These are phyloP conservation scores for Pteria penguin DNA, from an alignment of 2,888 invertebrate species.

Conservation along the genomic window DNA sequence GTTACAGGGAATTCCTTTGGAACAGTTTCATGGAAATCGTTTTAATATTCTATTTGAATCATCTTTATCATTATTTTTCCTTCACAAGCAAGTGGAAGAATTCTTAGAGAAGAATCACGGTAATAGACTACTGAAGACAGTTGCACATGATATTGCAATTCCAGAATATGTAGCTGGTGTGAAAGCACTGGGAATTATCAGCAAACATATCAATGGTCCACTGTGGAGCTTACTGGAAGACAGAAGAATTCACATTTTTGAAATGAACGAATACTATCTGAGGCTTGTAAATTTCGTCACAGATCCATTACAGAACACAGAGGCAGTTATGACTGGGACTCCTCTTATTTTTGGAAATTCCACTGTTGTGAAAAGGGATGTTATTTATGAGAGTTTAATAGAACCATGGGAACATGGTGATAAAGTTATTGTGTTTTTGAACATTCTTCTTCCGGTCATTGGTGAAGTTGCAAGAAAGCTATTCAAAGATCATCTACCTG, in stretches of 20 bases:
- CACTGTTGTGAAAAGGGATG: slow-evolving; percentile 26
- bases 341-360: background rate
- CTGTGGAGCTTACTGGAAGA: slow-evolving; percentile 43
- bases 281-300: slow-evolving; percentile 33
- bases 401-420: slow-evolving; percentile 43
- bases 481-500: slow-evolving; percentile 39
- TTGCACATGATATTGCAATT: slow-evolving; percentile 44
- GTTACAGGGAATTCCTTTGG: slow-evolving; percentile 29
- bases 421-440: slow-evolving; percentile 15
- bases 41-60: slow-evolving; percentile 51
- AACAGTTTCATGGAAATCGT: slow-evolving; percentile 47
- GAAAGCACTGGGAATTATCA: slow-evolving; percentile 53
- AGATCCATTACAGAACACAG: slow-evolving; percentile 16
- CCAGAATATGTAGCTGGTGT: slow-evolving; percentile 45
- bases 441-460: slow-evolving; percentile 22
- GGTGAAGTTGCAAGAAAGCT: slow-evolving; percentile 19
- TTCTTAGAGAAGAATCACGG: slow-evolving; percentile 32
- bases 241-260: slow-evolving; percentile 33
- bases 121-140: slow-evolving; percentile 47
- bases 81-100: slow-evolving; percentile 36
- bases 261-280: slow-evolving; percentile 30
- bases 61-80: slow-evolving; percentile 40
- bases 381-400: slow-evolving; percentile 31
- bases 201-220: slow-evolving; percentile 35
- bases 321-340: background rate